A percentile compares a stretch with the other conserved stretches of the same genome.
phyloP scores from a whole-genome alignment of 2,888 invertebrate species.

The Drosophila niveifrons region DNA sequence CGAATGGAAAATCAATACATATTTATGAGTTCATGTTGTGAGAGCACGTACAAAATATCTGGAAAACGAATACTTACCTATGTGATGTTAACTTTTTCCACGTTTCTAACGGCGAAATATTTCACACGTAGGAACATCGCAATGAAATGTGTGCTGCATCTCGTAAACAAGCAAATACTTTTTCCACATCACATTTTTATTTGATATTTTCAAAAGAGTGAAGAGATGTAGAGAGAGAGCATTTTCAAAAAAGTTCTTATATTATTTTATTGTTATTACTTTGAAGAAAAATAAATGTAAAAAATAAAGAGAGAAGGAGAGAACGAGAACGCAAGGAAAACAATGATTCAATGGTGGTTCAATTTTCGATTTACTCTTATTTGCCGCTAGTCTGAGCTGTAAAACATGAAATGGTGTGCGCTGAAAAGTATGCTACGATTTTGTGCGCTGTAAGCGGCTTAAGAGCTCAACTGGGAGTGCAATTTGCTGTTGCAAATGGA shows the following conservation, averaged over 20 bases:
- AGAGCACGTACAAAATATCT: conserved; percentile 69
- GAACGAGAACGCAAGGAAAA: conserved; percentile 1
- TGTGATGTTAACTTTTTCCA: conserved; percentile 40
- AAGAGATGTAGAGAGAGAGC: neutral
- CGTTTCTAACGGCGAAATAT: conserved; percentile 58
- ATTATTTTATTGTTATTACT: conserved; percentile 18
- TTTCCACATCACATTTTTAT: conserved; percentile 35
- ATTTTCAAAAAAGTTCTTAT: conserved; percentile 15
- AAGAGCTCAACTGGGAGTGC: conserved; percentile 54
- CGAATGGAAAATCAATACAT: conserved; percentile 79
- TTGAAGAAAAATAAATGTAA: neutral
- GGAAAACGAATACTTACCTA: conserved; percentile 48
- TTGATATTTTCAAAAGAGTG: conserved; percentile 13
- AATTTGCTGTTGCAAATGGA: conserved; percentile 57
- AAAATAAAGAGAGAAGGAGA: neutral
- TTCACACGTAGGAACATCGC: conserved; percentile 25
- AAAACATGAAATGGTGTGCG: conserved; percentile 36
- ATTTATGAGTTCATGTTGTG: conserved; percentile 78
- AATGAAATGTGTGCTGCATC: conserved; percentile 9
- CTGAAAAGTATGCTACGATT: conserved; percentile 50
- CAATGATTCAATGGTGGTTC: conserved; percentile 21
- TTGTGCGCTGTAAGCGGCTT: conserved; percentile 59
- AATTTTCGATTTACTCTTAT: conserved; percentile 15
- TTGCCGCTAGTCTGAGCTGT: conserved; percentile 11
- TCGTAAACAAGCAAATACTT: conserved; percentile 9